These are phyloP conservation scores for Ascaphus truei DNA, from an alignment of 2,113 vertebrate species.

Conservation along the genomic window DNA sequence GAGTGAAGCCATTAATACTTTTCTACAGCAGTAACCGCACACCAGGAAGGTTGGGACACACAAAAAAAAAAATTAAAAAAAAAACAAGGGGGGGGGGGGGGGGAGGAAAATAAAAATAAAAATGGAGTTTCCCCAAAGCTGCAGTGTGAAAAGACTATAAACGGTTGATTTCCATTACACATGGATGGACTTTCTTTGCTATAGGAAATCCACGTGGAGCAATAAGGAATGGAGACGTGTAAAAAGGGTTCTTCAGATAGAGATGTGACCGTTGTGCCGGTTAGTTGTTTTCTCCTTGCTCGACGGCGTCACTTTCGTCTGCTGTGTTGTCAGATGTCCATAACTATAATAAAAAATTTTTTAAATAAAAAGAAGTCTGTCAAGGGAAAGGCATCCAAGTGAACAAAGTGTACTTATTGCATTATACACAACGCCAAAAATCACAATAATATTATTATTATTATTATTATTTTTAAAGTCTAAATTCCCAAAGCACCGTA, in stretches of 20 bases:
- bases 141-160: slow-evolving; percentile 79
- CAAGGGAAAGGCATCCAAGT: too few species aligned
- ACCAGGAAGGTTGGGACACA: slow-evolving; percentile 82
- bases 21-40: slow-evolving; percentile 91
- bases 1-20: slow-evolving; percentile 86
- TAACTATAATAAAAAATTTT: slow-evolving; percentile 74
- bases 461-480: too few species aligned
- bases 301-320: slow-evolving; percentile 82
- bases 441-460: too few species aligned
- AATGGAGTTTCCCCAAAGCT: slow-evolving; percentile 83
- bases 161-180: slow-evolving; percentile 72
- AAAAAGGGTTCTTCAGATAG: slow-evolving; percentile 80
- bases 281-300: slow-evolving; percentile 85
- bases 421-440: too few species aligned
- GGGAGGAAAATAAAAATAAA: slow-evolving; percentile 80
- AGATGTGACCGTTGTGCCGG: slow-evolving; percentile 49
- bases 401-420: too few species aligned
- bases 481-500: too few species aligned
- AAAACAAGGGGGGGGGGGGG: slow-evolving; percentile 80
- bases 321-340: slow-evolving; percentile 92
- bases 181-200: slow-evolving; percentile 77
- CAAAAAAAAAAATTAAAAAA: slow-evolving; percentile 75
- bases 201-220: slow-evolving; percentile 84
- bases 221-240: slow-evolving; percentile 93
- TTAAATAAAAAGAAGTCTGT: not conserved